Evolutionary conservation across 2,797 vertebrate genomes (phyloP).

Genomic region (Myotis findleyi): DNA sequence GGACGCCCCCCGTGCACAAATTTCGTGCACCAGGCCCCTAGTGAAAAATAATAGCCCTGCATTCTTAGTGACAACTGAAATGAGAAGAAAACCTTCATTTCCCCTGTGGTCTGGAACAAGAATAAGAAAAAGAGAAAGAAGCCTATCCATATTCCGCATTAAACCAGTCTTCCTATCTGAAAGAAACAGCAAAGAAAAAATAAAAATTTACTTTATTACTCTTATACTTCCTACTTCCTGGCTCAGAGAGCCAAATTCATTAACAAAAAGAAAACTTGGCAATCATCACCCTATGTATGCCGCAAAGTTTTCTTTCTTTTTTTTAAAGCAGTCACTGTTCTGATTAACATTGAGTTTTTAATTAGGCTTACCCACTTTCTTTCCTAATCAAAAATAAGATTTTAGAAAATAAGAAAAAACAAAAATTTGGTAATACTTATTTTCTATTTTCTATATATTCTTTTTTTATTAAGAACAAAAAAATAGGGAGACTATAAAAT

Average conservation of each 20-base stretch:
- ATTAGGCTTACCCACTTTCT: neutral
- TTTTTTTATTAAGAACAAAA: neutral
- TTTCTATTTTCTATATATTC: neutral
- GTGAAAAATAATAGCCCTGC: neutral
- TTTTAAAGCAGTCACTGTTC: neutral
- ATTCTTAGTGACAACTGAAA: neutral
- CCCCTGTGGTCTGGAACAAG: neutral
- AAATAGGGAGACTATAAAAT: neutral
- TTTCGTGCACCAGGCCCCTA: no score
- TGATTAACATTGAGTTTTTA: constrained; percentile 21
- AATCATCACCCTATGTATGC: neutral
- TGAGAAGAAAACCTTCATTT: neutral
- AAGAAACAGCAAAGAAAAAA: neutral
- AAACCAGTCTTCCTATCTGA: neutral
- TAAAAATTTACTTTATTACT: neutral
- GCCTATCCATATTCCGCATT: neutral
- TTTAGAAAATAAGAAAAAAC: neutral
- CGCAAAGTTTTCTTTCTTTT: neutral
- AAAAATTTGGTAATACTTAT: neutral
- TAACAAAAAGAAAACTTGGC: neutral
- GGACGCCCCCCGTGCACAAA: no score
- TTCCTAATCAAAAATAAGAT: neutral
- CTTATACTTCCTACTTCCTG: neutral
- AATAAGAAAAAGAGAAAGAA: constrained; percentile 24
- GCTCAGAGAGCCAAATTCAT: neutral